These are phyloP conservation scores for Drosophila nr. fundita DNA, from an alignment of 2,888 invertebrate species.

Conservation along the genomic window DNA sequence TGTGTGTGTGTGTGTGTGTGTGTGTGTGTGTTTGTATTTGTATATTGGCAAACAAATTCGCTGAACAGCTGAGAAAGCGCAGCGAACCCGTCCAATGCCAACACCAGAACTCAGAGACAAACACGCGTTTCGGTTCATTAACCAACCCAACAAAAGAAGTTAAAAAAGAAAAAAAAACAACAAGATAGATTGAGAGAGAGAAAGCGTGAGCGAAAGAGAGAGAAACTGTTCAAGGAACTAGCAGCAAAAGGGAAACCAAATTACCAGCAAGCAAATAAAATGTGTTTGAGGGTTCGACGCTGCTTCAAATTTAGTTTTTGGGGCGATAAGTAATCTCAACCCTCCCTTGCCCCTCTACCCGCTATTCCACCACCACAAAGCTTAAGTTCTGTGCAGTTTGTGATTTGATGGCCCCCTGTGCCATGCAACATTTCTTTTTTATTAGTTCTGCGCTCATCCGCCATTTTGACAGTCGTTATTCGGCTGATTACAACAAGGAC, in stretches of 20 bases:
- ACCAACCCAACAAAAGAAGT: conserved; percentile 70
- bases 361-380: conserved; percentile 1
- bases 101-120: conserved; percentile 60
- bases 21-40: neutral
- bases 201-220: conserved; percentile 7
- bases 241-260: conserved; percentile 68
- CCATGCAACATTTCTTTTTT: conserved; percentile 71
- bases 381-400: conserved; percentile 65
- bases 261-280: conserved; percentile 77
- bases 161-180: conserved; percentile 18
- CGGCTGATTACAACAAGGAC: conserved; percentile 76
- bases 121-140: conserved; percentile 78
- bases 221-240: conserved; percentile 50
- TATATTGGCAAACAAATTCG: conserved; percentile 54
- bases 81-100: conserved; percentile 57
- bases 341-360: neutral
- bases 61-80: conserved; percentile 49
- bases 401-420: conserved; percentile 47
- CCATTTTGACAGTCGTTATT: conserved; percentile 76
- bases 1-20: neutral
- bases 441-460: conserved; percentile 76
- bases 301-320: conserved; percentile 52
- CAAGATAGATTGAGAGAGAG: neutral
- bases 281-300: conserved; percentile 74
- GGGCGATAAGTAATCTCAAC: conserved; percentile 53